Conservation (phyloP, 2,797 vertebrate genomes). For the Pristis pectinata region DNA sequence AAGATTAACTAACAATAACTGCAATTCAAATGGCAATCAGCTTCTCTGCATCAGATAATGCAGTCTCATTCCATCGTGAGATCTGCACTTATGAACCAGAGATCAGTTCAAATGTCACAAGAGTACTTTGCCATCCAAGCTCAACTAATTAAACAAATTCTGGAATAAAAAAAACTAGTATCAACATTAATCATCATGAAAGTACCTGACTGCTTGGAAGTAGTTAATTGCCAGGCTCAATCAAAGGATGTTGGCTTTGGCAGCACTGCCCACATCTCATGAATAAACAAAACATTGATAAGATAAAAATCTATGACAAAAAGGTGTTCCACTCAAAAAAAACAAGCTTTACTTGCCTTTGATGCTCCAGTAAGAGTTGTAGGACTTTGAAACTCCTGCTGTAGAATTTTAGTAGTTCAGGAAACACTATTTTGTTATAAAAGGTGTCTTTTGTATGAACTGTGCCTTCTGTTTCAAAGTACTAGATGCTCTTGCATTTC, state of each 20-base stretch:
- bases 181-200: no score
- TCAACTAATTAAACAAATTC: no score
- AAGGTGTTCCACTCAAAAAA: neutral
- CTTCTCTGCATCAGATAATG: neutral
- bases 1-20: no score
- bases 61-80: neutral
- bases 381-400: neutral
- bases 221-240: no score
- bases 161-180: no score
- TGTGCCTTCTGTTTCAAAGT: neutral
- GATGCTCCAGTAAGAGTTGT: neutral
- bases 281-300: neutral
- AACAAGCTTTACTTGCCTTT: neutral
- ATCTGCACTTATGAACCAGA: no score
- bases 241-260: no score
- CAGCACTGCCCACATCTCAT: no score
- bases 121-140: no score
- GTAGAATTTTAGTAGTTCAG: neutral
- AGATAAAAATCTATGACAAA: neutral
- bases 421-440: constrained; percentile 10
- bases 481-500: neutral
- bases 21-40: neutral
- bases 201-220: no score
- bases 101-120: no score
- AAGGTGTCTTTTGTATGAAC: neutral